These are phyloP conservation scores for Seriola dumerili DNA, from an alignment of 2,113 vertebrate species.

Conservation along the genomic window DNA sequence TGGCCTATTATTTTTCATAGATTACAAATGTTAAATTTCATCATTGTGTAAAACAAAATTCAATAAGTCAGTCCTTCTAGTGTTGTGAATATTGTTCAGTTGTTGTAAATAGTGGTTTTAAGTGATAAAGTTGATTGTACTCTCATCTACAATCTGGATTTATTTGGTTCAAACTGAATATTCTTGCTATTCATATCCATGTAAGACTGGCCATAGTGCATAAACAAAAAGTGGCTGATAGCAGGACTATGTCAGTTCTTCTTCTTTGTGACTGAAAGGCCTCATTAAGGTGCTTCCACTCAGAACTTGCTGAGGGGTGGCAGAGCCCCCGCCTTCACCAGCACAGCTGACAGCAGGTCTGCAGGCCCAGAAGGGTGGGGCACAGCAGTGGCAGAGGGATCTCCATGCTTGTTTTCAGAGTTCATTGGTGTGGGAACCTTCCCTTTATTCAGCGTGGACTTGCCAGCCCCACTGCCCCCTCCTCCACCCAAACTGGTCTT, in stretches of 20 bases:
- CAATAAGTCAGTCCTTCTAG: neutral
- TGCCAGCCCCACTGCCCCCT: constrained; percentile 52
- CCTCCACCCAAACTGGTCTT: constrained; percentile 79
- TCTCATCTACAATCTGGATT: constrained; percentile 1
- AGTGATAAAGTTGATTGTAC: constrained; percentile 1
- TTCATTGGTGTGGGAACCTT: constrained; percentile 65
- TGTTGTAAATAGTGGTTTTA: constrained; percentile 68
- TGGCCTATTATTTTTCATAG: constrained; percentile 5
- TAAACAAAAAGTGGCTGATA: constrained; percentile 64
- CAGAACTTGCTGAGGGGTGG: constrained; percentile 82
- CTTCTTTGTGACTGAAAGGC: constrained; percentile 7
- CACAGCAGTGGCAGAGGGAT: constrained; percentile 57
- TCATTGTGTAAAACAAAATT: neutral
- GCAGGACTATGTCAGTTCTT: constrained; percentile 42
- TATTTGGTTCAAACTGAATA: neutral
- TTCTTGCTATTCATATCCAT: neutral
- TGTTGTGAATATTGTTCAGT: neutral
- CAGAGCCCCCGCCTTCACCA: constrained; percentile 83
- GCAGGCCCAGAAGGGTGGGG: constrained; percentile 74
- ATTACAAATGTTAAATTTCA: neutral
- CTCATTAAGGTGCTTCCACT: constrained; percentile 43
- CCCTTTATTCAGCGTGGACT: constrained; percentile 56
- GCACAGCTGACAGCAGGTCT: constrained; percentile 83
- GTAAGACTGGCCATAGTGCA: constrained; percentile 38
- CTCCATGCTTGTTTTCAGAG: constrained; percentile 71